A percentile compares a stretch with the other conserved stretches of the same genome.
Conservation (phyloP, 2,113 vertebrate species). For the Struthio camelus region DNA sequence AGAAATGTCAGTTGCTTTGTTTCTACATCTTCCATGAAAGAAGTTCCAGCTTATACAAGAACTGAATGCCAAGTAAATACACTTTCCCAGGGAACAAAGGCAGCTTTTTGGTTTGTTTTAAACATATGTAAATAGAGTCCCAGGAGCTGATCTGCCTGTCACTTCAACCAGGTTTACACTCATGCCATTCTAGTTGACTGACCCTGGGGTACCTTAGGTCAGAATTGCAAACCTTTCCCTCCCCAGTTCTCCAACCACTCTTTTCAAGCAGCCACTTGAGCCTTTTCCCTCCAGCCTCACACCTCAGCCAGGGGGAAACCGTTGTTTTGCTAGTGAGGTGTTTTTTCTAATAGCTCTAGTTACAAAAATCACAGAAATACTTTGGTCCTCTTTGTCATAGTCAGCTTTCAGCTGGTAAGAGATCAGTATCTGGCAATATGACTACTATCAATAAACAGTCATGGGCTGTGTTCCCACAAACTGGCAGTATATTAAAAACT, state of each 20-base stretch:
- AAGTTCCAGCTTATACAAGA: background rate
- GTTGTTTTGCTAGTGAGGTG: background rate
- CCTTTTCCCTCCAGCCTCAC: background rate
- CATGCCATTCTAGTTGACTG: background rate
- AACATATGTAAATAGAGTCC: slow-evolving; percentile 54
- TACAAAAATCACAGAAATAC: background rate
- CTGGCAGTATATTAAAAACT: background rate
- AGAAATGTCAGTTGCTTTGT: slow-evolving; percentile 60
- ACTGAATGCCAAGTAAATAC: slow-evolving; percentile 53
- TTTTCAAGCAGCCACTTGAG: background rate
- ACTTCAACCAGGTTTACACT: slow-evolving; percentile 8
- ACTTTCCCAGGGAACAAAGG: slow-evolving; percentile 51
- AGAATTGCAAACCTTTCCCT: background rate
- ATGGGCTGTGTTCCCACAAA: background rate
- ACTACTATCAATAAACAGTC: background rate
- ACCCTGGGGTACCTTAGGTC: background rate
- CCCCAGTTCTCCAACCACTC: background rate
- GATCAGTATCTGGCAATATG: background rate
- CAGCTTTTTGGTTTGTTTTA: slow-evolving; percentile 52
- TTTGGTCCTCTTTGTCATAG: background rate
- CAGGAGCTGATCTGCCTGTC: slow-evolving; percentile 42
- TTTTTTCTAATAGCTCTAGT: background rate
- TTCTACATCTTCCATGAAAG: slow-evolving; percentile 39
- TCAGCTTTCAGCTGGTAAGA: background rate
- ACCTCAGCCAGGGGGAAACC: background rate